Base-by-base conservation (phyloP, 2,113 vertebrate genomes). In the Microcebus ravelobensis region DNA sequence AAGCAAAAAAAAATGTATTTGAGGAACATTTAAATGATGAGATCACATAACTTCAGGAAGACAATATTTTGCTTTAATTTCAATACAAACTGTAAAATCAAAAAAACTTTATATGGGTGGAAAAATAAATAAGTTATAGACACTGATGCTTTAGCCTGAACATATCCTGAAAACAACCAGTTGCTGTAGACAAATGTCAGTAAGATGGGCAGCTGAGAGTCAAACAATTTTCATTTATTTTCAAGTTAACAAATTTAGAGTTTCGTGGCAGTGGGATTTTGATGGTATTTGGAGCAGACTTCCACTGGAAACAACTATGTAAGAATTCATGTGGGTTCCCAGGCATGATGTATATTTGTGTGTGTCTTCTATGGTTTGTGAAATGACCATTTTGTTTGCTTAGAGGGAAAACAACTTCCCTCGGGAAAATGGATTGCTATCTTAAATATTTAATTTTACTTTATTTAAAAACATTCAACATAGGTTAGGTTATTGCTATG, bases 51-150 rank as follows among this genome's bases (percentile, higher is more conserved):
- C 39, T 79, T 61, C 20, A 86, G 10, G 6, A 61, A 93, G 68
- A 34, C n/a, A 67, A 31, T 29, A 13, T 34, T 88, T 71, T 93
- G 17, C 31, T 84, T 95, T 85, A 50, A 45, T 52, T 88, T 88
- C 39, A 86, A 23, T n/a, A 63, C 8, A 77, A 85, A n/a, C 34
- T 86, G 9, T 50, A 88, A 86, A 79, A 39, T 3, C 52, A 14
- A 73, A 96, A 67, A 67, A 71, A 2, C 61, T 61, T 85, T 55
- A 79, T 76, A 23, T 52, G 67, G 34, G n/a, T 67, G n/a, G 34
- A 84, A 95, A 79, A 71, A 67, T 50, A 48, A 90, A 10, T 80
- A 76, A 55, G 67, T 95, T 70, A 76, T 3, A 96, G 50, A 55
- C 34, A 61, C 8, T 45, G 42, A 34, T 42, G 17, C 12, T 42